A percentile compares a stretch with the other conserved stretches of the same genome.
Evolutionary conservation across 2,113 vertebrate species (phyloP).

Genomic region (Tupaia tana): DNA sequence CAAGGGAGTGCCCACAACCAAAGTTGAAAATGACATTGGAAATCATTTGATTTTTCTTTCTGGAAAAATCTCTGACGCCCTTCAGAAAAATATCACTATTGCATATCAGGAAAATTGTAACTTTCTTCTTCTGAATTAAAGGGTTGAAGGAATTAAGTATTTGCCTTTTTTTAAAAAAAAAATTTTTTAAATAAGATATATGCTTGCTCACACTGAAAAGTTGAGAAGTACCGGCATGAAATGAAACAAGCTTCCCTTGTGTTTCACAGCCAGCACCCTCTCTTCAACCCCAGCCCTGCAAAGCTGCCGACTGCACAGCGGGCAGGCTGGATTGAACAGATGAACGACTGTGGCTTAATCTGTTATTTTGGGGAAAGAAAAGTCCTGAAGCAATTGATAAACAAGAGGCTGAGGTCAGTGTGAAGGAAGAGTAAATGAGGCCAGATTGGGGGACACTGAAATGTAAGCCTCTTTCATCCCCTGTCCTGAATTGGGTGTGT

Average conservation of each 20-base stretch:
- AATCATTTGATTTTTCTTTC: background rate
- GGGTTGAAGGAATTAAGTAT: constrained; percentile 50
- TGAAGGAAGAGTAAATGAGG: constrained; percentile 78
- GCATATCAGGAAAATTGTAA: background rate
- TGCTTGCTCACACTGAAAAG: constrained; percentile 44
- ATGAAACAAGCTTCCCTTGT: constrained; percentile 66
- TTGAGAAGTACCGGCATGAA: constrained; percentile 44
- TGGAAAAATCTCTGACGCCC: background rate
- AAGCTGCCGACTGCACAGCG: constrained; percentile 25
- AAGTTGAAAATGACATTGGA: constrained; percentile 27
- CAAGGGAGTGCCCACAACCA: constrained; percentile 13
- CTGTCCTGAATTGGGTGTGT: background rate
- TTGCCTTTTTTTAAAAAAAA: background rate
- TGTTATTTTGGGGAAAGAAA: constrained; percentile 54
- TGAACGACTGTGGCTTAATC: constrained; percentile 76
- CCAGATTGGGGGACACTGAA: constrained; percentile 72
- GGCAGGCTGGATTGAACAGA: constrained; percentile 67
- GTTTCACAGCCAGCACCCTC: constrained; percentile 38
- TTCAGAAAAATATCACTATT: constrained; percentile 6
- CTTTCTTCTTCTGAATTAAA: constrained; percentile 1
- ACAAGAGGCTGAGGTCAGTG: constrained; percentile 72
- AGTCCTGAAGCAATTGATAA: constrained; percentile 66
- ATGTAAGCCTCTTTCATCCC: constrained; percentile 37
- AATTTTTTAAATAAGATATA: background rate
- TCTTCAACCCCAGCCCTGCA: constrained; percentile 31